These are phyloP conservation scores for Pristionchus mayeri DNA, from an alignment of 2,888 invertebrate species.

Conservation along the genomic window DNA sequence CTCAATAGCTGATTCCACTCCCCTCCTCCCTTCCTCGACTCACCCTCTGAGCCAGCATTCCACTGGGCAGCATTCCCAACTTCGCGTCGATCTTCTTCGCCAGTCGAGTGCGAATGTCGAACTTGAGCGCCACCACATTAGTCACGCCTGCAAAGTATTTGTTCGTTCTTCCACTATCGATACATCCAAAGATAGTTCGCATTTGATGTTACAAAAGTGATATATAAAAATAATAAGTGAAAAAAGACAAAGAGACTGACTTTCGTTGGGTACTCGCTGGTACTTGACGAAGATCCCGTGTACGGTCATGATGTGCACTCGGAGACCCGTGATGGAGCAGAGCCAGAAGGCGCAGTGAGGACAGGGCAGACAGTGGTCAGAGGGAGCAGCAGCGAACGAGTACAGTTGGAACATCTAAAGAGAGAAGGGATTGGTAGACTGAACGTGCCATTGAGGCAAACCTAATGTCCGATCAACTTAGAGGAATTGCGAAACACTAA, in stretches of 20 bases:
- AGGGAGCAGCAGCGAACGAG: background rate
- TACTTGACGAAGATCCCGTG: constrained; percentile 8
- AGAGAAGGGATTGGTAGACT: no score
- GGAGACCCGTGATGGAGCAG: constrained; percentile 43
- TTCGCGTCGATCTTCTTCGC: background rate
- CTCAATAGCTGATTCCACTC: no score
- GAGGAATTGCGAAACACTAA: no score
- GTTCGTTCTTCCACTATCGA: no score
- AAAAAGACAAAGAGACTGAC: background rate
- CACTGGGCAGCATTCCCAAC: background rate
- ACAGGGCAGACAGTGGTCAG: background rate
- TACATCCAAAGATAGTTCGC: no score
- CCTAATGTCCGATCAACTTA: no score
- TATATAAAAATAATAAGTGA: no score
- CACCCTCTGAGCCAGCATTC: background rate
- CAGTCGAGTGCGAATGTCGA: background rate
- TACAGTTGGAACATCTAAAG: background rate
- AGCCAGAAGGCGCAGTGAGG: background rate
- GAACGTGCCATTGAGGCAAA: no score
- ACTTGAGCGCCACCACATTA: background rate
- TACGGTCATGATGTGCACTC: background rate
- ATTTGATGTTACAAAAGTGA: no score
- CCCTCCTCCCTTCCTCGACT: background rate
- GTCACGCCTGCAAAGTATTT: background rate
- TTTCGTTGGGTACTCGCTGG: background rate